Base-by-base conservation (phyloP, 2,888 invertebrate species). In the Thymelicus sylvestris region DNA sequence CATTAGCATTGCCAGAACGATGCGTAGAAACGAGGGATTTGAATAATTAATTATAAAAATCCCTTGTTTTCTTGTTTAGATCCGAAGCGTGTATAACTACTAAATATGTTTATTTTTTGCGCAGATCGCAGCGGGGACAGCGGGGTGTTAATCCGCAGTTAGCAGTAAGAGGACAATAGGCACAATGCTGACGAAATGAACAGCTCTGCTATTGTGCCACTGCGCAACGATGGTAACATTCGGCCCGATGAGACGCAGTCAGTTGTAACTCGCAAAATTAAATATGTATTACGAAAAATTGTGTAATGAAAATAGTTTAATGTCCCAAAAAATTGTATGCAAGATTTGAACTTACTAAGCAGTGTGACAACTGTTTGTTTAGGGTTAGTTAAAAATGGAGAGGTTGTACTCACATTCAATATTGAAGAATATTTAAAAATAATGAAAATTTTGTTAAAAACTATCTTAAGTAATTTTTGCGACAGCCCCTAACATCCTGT, bases 191-290 rank as follows among this genome's bases (percentile, higher is more conserved):
- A 13, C 59, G 50, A 70, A 70, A 57, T 65, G 70, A 70, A 65
- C 70, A 69, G 64, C 55, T 10, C 39, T 59, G 69, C 65, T 31
- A 50, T 65, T 59, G 69, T 70, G n/a, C 41, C 41, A 86, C 82
- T 86, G 85, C 84, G 85, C 86, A 86, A 86, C 75, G 73, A 71
- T 67, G 64, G 48, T 41, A 50, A 70, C 52, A 70, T 50, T 70
- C 50, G 70, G 69, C 50, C 10, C 39, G 12, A 31, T 74, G 67
- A 78, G 67, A 39, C 31, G 66, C 76, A 67, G 63, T 71, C 73
- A 73, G 74, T 76, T 83, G 82, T 64, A 82, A 74, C 80, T 81
- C 55, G 52, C 48, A 48, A 41, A 38, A 44, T 13, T 57, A 61
- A 47, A 39, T 38, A 5, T 63, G 65, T 61, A 44, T 65, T 47